A percentile compares a stretch with the other conserved stretches of the same genome.
These are phyloP conservation scores for Ruditapes philippinarum DNA, from an alignment of 1,140 invertebrate genomes.

Conservation along the genomic window DNA sequence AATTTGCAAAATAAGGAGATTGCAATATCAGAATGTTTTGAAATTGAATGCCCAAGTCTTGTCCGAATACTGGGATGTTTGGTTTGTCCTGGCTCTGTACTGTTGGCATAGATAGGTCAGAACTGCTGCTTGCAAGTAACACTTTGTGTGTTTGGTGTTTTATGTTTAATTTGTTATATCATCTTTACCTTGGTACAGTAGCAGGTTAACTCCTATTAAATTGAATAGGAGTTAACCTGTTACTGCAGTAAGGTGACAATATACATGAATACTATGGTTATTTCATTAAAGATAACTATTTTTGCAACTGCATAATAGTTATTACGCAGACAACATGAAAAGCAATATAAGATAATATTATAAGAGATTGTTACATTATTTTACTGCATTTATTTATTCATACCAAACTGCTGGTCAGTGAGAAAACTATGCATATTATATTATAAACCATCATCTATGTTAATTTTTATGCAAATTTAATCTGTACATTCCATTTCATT, in stretches of 20 bases:
- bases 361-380: neutral
- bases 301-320: too few species aligned
- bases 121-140: neutral
- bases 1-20: too few species aligned
- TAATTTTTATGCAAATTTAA: too few species aligned
- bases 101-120: too few species aligned
- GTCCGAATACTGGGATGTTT: neutral
- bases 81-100: neutral
- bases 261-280: too few species aligned
- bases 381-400: neutral
- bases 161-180: neutral
- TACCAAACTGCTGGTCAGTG: neutral
- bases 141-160: neutral
- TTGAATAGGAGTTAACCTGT: too few species aligned
- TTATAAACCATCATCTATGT: neutral
- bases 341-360: neutral
- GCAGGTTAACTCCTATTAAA: too few species aligned
- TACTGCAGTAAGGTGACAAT: too few species aligned
- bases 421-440: neutral
- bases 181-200: too few species aligned
- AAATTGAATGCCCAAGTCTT: neutral
- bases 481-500: too few species aligned
- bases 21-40: neutral
- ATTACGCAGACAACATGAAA: neutral
- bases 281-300: too few species aligned